Percentiles rank a stretch among this genome's conserved stretches.
Conservation (phyloP, 2,888 invertebrate genomes). For the Strigamia transsilvanica region DNA sequence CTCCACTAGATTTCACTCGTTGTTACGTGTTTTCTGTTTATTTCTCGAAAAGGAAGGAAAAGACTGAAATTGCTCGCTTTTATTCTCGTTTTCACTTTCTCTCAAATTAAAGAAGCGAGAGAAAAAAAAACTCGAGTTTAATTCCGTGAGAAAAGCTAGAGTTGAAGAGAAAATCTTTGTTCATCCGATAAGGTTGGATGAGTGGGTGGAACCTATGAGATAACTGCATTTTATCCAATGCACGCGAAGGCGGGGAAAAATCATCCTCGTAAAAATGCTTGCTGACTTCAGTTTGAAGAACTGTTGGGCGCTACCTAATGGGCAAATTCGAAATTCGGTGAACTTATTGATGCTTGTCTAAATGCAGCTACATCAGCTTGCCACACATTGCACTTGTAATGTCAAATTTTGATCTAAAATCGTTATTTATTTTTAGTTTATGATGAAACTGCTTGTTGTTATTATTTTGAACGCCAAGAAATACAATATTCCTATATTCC, state of each 20-base stretch:
- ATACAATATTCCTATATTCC: neutral
- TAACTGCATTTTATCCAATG: conserved; percentile 40
- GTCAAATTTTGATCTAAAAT: neutral
- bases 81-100: conserved; percentile 49
- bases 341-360: conserved; percentile 37
- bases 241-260: conserved; percentile 10
- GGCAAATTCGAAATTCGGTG: conserved; percentile 37
- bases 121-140: conserved; percentile 15
- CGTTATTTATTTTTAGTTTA: neutral
- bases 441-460: neutral
- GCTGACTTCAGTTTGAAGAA: conserved; percentile 40
- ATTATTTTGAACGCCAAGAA: neutral
- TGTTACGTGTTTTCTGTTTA: conserved; percentile 34
- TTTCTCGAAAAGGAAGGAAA: conserved; percentile 3
- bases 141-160: conserved; percentile 26
- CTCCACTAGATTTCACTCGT: conserved; percentile 39
- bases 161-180: conserved; percentile 44
- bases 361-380: conserved; percentile 11
- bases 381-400: conserved; percentile 4
- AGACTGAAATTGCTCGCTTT: conserved; percentile 19
- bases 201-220: conserved; percentile 31
- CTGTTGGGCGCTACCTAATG: conserved; percentile 35
- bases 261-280: conserved; percentile 36
- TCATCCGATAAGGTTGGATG: conserved; percentile 41
- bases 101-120: conserved; percentile 35